These are phyloP conservation scores for Nephrocerus scutellatus DNA, from an alignment of 2,888 invertebrate species.

Conservation along the genomic window DNA sequence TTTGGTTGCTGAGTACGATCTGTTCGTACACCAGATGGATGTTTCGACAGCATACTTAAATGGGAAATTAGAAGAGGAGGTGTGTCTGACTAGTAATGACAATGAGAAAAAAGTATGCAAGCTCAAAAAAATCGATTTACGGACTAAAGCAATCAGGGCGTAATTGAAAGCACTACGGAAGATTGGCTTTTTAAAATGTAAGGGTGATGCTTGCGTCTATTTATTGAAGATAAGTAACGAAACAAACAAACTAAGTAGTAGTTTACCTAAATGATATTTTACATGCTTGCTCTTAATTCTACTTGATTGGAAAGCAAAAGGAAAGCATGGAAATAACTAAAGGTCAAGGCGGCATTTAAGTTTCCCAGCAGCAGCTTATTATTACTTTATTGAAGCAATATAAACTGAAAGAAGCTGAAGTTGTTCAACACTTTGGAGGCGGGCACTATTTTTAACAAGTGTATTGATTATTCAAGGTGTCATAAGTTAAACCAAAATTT, in stretches of 20 bases:
- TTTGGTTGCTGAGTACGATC: slow-evolving; percentile 7
- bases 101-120: slow-evolving; percentile 6
- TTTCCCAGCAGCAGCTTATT: slow-evolving; percentile 7
- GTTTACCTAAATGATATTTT: slow-evolving; percentile 11
- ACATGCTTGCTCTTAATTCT: slow-evolving; percentile 1
- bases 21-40: slow-evolving; percentile 13
- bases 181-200: background rate
- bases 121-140: slow-evolving; percentile 5
- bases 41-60: slow-evolving; percentile 14
- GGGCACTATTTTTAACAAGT: slow-evolving; percentile 5
- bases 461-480: slow-evolving; percentile 3
- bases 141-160: slow-evolving; percentile 6
- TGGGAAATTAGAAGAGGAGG: slow-evolving; percentile 8
- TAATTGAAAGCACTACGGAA: background rate
- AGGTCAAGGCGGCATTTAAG: too few relatives aligned
- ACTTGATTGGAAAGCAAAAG: slow-evolving; percentile 3
- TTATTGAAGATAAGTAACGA: slow-evolving; percentile 2
- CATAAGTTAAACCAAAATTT: slow-evolving; percentile 2
- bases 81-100: slow-evolving; percentile 1
- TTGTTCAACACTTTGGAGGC: slow-evolving; percentile 5
- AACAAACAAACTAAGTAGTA: slow-evolving; percentile 12
- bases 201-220: slow-evolving; percentile 10
- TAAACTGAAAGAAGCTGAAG: background rate
- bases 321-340: slow-evolving; percentile 10
- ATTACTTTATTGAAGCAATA: slow-evolving; percentile 5